phyloP scores from a whole-genome alignment of 35 echinoderm and acorn worm species.

The Apostichopus californicus region DNA sequence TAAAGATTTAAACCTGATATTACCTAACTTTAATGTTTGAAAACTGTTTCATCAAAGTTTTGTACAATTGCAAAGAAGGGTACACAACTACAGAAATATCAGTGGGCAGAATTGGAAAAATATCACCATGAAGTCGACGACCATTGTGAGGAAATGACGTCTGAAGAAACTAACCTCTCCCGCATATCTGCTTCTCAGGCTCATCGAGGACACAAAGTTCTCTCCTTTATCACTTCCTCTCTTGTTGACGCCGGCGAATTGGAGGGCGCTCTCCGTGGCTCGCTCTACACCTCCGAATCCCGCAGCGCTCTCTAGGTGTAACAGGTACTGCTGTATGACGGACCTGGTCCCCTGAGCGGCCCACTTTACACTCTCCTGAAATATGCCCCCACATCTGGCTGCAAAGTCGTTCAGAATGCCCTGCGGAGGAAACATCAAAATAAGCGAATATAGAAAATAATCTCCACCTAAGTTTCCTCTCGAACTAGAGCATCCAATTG shows the following conservation, averaged over 20 bases:
- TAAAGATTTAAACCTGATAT: too few species aligned
- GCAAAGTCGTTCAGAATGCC: conserved; percentile 86
- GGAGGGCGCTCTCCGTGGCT: conserved; percentile 83
- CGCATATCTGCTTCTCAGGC: conserved; percentile 82
- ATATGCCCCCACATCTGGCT: conserved; percentile 90
- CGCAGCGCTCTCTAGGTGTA: conserved; percentile 66
- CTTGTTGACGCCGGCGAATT: conserved; percentile 79
- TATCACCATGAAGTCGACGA: too few species aligned
- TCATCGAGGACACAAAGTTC: conserved; percentile 96
- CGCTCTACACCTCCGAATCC: conserved; percentile 73
- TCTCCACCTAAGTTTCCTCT: too few species aligned
- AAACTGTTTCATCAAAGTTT: too few species aligned
- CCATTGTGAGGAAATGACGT: too few species aligned
- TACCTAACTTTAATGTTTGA: too few species aligned
- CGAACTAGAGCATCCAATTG: too few species aligned
- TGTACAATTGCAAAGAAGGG: too few species aligned
- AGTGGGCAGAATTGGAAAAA: too few species aligned
- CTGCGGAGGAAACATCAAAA: conserved; percentile 34
- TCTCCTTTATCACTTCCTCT: conserved; percentile 67
- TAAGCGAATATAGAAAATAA: neutral
- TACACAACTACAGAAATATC: too few species aligned
- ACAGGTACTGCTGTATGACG: conserved; percentile 87
- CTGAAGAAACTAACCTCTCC: conserved; percentile 72
- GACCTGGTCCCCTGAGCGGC: conserved; percentile 80
- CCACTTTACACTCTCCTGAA: conserved; percentile 95